Conservation (phyloP, 2,888 invertebrate species). For the Polydrusus tereticollis region DNA sequence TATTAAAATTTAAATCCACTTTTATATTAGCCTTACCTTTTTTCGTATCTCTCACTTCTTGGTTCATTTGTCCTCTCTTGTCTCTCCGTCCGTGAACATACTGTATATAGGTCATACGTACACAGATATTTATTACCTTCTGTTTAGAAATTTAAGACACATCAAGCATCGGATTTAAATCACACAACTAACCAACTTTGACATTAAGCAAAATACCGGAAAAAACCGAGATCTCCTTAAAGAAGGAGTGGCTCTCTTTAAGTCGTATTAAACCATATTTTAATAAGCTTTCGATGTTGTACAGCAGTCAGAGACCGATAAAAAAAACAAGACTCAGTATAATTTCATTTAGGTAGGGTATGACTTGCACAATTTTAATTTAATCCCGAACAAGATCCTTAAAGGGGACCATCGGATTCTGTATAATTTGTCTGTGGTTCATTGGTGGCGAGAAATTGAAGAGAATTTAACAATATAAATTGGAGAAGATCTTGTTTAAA, state of each 20-base stretch:
- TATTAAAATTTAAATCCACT: too few species aligned
- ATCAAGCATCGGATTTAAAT: constrained; percentile 18
- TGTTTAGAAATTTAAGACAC: constrained; percentile 3
- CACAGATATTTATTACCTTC: not conserved
- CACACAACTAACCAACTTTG: constrained; percentile 15
- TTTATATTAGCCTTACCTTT: too few species aligned
- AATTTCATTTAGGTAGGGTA: constrained; percentile 30
- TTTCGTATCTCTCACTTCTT: too few species aligned
- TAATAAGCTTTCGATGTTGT: constrained; percentile 35
- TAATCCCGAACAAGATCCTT: constrained; percentile 37
- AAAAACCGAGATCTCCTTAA: constrained; percentile 32
- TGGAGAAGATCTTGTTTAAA: too few species aligned
- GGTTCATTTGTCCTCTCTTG: too few species aligned
- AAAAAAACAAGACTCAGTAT: constrained; percentile 24
- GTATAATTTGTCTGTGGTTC: constrained; percentile 32
- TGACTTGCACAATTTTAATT: constrained; percentile 46
- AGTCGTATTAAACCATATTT: constrained; percentile 36
- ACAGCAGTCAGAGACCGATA: constrained; percentile 4
- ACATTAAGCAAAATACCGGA: constrained; percentile 26
- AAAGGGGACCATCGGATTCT: constrained; percentile 19
- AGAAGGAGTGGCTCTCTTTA: constrained; percentile 32
- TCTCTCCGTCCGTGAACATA: too few species aligned
- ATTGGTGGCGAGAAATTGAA: constrained; percentile 14
- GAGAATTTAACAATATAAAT: too few species aligned
- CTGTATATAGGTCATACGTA: too few species aligned